Evolutionary conservation across 2,797 vertebrate genomes (phyloP).

Genomic region (Pristis pectinata): DNA sequence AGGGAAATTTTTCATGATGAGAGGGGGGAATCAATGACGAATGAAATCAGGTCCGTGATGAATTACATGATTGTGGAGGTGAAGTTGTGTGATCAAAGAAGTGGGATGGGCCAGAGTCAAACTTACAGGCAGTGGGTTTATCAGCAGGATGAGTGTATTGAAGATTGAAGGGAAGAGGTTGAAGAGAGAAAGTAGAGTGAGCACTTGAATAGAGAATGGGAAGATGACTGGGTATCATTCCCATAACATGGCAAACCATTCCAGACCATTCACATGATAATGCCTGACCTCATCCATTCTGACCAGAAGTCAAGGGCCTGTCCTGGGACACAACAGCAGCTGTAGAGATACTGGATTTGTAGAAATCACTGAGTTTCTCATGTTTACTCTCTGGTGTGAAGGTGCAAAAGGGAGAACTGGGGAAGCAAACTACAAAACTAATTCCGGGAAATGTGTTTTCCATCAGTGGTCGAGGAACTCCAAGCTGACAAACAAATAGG

Average conservation of each 20-base stretch:
- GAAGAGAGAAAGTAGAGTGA: not conserved
- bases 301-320: not conserved
- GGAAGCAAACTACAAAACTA: not conserved
- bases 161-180: not conserved
- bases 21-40: not conserved
- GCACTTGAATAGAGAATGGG: not conserved
- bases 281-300: no score
- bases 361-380: not conserved
- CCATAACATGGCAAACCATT: no score
- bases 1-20: not conserved
- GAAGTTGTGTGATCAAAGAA: not conserved
- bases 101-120: not conserved
- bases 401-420: not conserved
- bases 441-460: conserved; percentile 38
- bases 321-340: not conserved
- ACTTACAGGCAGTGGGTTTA: not conserved
- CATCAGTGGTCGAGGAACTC: conserved; percentile 51
- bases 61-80: not conserved
- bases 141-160: not conserved
- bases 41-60: not conserved
- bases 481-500: conserved; percentile 55
- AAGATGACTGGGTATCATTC: no score
- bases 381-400: not conserved
- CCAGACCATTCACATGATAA: no score
- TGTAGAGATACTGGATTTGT: not conserved